phyloP scores from a whole-genome alignment of 2,888 invertebrate species.

The Cephus spinipes region DNA sequence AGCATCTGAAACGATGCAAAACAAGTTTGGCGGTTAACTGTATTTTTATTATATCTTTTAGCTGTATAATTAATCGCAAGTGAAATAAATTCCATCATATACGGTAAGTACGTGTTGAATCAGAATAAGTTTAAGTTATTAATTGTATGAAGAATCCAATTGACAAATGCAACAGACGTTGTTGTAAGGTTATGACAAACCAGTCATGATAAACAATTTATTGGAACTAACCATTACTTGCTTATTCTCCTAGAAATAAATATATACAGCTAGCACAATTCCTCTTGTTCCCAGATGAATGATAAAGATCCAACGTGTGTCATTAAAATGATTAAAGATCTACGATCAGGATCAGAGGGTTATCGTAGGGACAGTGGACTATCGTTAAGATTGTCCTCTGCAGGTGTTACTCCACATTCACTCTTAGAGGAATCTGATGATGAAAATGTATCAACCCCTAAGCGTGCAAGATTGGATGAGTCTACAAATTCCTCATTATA shows the following conservation, averaged over 20 bases:
- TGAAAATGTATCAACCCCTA: slow-evolving; percentile 38
- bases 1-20: neutral
- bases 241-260: neutral
- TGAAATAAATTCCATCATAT: neutral
- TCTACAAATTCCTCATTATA: slow-evolving; percentile 32
- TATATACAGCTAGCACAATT: neutral
- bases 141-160: neutral
- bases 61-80: neutral
- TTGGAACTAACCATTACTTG: neutral
- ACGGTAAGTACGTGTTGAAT: neutral
- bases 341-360: slow-evolving; percentile 50
- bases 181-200: neutral
- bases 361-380: slow-evolving; percentile 41
- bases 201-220: neutral
- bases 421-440: slow-evolving; percentile 29
- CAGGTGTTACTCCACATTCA: slow-evolving; percentile 20
- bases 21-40: neutral
- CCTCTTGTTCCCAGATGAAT: slow-evolving; percentile 46
- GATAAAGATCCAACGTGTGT: slow-evolving; percentile 60
- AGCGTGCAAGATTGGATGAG: slow-evolving; percentile 49
- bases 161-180: neutral
- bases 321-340: slow-evolving; percentile 60
- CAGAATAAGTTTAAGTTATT: neutral
- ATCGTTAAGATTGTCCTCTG: slow-evolving; percentile 43
- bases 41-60: neutral